phyloP scores from a whole-genome alignment of 1,140 invertebrate genomes.

The Zelostemma sp. region DNA sequence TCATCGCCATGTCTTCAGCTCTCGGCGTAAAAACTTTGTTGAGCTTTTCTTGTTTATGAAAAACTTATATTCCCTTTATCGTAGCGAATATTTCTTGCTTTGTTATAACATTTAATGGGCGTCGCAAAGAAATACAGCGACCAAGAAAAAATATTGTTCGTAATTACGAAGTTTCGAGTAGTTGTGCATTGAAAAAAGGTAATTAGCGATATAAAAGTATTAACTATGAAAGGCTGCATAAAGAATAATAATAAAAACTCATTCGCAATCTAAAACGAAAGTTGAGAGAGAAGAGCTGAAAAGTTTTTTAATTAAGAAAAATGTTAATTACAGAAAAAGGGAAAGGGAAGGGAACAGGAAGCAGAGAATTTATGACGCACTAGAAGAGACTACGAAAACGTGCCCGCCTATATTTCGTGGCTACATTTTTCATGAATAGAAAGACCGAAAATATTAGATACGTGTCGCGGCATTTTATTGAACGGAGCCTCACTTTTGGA shows the following conservation, averaged over 20 bases:
- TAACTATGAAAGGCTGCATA: not conserved
- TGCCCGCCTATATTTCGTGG: not conserved
- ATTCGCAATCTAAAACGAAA: not conserved
- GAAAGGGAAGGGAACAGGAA: too few relatives aligned
- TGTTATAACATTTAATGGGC: not conserved
- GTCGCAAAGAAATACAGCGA: not conserved
- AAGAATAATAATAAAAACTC: not conserved
- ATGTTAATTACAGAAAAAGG: not conserved
- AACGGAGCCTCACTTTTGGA: not conserved
- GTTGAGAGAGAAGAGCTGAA: not conserved
- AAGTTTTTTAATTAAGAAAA: constrained; percentile 1
- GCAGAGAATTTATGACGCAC: not conserved
- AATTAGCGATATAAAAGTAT: not conserved
- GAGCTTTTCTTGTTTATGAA: not conserved
- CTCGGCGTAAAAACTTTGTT: not conserved
- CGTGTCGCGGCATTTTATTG: constrained; percentile 6
- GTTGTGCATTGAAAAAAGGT: not conserved
- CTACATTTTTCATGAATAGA: not conserved
- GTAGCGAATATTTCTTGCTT: not conserved
- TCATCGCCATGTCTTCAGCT: not conserved
- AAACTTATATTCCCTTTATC: not conserved
- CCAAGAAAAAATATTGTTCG: not conserved
- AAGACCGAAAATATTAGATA: not conserved
- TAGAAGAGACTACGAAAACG: not conserved
- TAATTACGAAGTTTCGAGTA: not conserved